Evolutionary conservation across 1,140 invertebrate genomes (phyloP), one percentile per base, ranked within the genome.

Genomic region (Gryllus bimaculatus): DNA sequence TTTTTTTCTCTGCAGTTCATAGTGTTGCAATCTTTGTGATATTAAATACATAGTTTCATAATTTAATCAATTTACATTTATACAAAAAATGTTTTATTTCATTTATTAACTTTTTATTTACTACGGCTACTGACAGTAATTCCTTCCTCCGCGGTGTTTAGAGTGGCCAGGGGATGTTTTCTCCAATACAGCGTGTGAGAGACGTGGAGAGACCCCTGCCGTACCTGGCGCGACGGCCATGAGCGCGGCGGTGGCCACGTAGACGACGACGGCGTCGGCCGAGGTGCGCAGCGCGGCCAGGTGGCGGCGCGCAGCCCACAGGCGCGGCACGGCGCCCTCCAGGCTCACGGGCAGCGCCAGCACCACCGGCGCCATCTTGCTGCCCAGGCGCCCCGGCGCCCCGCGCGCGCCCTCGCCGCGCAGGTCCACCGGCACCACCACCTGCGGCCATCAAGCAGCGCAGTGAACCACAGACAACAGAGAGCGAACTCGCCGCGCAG

Each of bases 261-360:
- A 88, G 78, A 89, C 86, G 8, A 90, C 85, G 47, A 88, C 87
- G 0, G 88, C 85, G 80, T 90, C 88, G 8, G 89, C 85, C 73
- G 87, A 88, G 5, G 85, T 84, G 12, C 78, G 82, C 47, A 90
- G 83, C 39, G 88, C 84, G 49, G 88, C 87, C 84, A 90, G 86
- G 8, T 84, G 82, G 73, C 86, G 83, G 54, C 89, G 85, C 21
- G 89, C 86, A 49, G 87, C 87, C 90, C 90, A 91, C 8, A 91
- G 84, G n/a, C 89, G 83, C 12, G 90, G 90, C 75, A 91, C 88
- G n/a, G 88, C 87, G 12, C 88, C 89, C 82, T 90, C 89, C 5
- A 86, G 87, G 78, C 87, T 87, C 13, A 88, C 86, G 12, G 89
- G 89, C 39, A 90, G 82, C 8, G 85, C 82, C 8, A 88, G 80